These are phyloP conservation scores for Micrasema longulum DNA, from an alignment of 1,140 invertebrate species.

Conservation along the genomic window DNA sequence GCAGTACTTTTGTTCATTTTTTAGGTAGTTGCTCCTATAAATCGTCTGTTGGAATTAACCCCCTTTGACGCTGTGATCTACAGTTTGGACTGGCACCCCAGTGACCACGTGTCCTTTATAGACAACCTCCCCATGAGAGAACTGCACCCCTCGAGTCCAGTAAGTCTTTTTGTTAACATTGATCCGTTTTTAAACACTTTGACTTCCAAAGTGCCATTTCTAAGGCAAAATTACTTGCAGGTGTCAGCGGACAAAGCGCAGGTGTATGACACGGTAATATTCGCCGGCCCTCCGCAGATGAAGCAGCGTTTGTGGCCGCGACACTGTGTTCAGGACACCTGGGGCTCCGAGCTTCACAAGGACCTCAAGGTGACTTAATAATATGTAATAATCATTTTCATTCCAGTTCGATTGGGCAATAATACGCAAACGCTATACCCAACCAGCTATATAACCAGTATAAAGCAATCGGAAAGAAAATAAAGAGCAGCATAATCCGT, in stretches of 20 bases:
- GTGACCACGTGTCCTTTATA: constrained; percentile 96
- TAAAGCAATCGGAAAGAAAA: too few species aligned
- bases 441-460: too few species aligned
- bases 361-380: constrained; percentile 82
- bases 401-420: too few species aligned
- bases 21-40: constrained; percentile 91
- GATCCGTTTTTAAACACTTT: too few species aligned
- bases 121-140: constrained; percentile 85
- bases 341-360: constrained; percentile 93
- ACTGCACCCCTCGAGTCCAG: constrained; percentile 76
- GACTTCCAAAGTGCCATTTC: too few species aligned
- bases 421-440: too few species aligned
- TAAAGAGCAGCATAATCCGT: too few species aligned
- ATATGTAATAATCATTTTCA: too few species aligned
- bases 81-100: constrained; percentile 97
- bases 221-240: too few species aligned
- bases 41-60: constrained; percentile 85
- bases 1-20: too few species aligned
- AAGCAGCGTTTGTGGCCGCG: constrained; percentile 93
- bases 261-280: constrained; percentile 91
- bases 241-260: constrained; percentile 79
- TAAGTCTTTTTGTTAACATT: too few species aligned
- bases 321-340: constrained; percentile 95
- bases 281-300: constrained; percentile 85
- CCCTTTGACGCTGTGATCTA: constrained; percentile 95